phyloP scores from a whole-genome alignment of 2,113 vertebrate species.

The Holacanthus passer region DNA sequence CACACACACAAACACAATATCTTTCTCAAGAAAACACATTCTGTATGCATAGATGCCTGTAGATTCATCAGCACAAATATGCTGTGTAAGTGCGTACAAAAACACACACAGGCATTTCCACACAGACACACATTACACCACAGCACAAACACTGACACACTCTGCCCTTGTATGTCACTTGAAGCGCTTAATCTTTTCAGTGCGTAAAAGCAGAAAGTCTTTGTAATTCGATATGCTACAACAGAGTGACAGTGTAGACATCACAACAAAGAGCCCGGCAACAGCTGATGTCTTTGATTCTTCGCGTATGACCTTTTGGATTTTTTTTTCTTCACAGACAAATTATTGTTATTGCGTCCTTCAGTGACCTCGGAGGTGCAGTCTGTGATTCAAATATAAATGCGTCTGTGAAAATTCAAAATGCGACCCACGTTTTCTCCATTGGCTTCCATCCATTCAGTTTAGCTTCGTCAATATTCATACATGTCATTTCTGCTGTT shows the following conservation, averaged over 20 bases:
- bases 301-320: conserved; percentile 15
- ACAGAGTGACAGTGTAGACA: conserved; percentile 28
- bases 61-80: not conserved
- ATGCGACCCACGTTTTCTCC: too few relatives aligned
- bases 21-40: not conserved
- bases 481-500: not conserved
- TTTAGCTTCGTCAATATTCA: not conserved
- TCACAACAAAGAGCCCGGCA: conserved; percentile 21
- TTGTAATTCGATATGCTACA: conserved; percentile 47
- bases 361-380: conserved; percentile 8
- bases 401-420: not conserved
- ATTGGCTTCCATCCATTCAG: not conserved
- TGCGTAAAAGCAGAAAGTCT: conserved; percentile 25
- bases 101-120: not conserved
- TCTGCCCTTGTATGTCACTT: conserved; percentile 41
- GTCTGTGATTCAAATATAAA: conserved; percentile 2
- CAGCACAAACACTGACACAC: not conserved
- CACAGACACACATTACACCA: not conserved
- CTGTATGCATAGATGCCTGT: not conserved
- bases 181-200: conserved; percentile 46
- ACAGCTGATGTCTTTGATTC: conserved; percentile 24
- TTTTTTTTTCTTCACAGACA: not conserved
- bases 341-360: conserved; percentile 4
- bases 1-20: too few relatives aligned
- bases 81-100: not conserved